Evolutionary conservation across 2,797 vertebrate species (phyloP), one percentile per base, ranked within the genome.

Genomic region (Protonibea diacanthus): DNA sequence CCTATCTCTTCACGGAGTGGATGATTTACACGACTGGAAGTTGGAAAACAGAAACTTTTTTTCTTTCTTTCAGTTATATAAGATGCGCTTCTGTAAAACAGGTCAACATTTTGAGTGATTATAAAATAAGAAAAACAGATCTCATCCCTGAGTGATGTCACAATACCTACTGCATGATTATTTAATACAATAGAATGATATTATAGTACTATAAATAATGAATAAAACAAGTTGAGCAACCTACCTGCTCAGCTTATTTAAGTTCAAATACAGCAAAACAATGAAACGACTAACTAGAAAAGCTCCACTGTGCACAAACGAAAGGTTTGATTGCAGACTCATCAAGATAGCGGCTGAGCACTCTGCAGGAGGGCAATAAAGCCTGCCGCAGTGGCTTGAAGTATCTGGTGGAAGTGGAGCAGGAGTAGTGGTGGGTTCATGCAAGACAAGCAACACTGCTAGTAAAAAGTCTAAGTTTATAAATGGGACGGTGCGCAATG

Each of bases 301-400:
- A 13, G 10, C 23, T 60, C 63, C 47, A 44, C 59, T 15, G 42
- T 40, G 48, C 42, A 58, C 47, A 14, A 21, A 40, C 6, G 40
- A 63, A 64, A 1, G 27, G 63, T 74, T 69, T 65, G 64, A 77
- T 33, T 63, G 64, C 52, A 42, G 33, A 78, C 72, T 82, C 51
- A 74, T 84, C 76, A 61, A 73, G 82, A 71, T 56, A 61, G 61
- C 38, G 65, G 70, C 77, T 75, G 49, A 71, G 52, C 18, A 15
- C 68, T 58, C 57, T 67, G 63, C 56, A 69, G 73, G 72, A 78
- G 52, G 81, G 47, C 73, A 33, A 42, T 2, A 27, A 27, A 60
- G 48, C 27, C 53, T 57, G 59, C 48, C 17, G 14, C 60, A 61
- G 64, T 18, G 60, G 23, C 48, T 62, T 57, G 14, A 57, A 74